These are phyloP conservation scores for Drosophila micromelanica DNA, from an alignment of 1,140 invertebrate species.

Conservation along the genomic window DNA sequence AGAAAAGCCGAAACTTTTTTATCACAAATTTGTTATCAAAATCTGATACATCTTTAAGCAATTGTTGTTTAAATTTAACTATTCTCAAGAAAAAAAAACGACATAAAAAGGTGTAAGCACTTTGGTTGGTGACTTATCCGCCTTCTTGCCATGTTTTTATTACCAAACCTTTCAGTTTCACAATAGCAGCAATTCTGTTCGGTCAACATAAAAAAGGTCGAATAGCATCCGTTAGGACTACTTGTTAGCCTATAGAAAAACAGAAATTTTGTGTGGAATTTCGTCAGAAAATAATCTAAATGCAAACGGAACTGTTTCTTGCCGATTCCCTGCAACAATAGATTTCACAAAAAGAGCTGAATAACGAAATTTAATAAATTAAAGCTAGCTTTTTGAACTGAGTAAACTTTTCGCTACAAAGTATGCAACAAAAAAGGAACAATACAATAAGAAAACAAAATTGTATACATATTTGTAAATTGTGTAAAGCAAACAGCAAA, in stretches of 20 bases:
- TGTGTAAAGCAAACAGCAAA: background rate
- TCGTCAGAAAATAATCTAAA: conserved; percentile 66
- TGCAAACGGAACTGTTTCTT: conserved; percentile 76
- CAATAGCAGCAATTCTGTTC: conserved; percentile 22
- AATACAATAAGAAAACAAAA: conserved; percentile 17
- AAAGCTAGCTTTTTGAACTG: conserved; percentile 27
- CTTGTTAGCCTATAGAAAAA: conserved; percentile 14
- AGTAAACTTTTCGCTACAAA: conserved; percentile 32
- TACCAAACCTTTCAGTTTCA: conserved; percentile 20
- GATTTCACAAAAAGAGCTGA: conserved; percentile 46
- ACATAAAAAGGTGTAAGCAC: background rate
- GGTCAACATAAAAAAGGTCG: conserved; percentile 22
- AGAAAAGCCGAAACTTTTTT: background rate
- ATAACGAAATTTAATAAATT: conserved; percentile 52
- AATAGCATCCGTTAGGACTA: conserved; percentile 25
- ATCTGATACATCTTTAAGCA: background rate
- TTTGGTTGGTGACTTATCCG: background rate
- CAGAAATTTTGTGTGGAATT: background rate
- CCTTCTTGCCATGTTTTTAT: background rate
- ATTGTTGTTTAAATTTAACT: background rate
- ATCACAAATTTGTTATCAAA: background rate
- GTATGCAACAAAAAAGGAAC: conserved; percentile 15
- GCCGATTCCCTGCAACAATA: conserved; percentile 28
- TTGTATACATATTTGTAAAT: background rate
- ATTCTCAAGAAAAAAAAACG: background rate